These are phyloP conservation scores for Brevipalpus yothersi DNA, from an alignment of 1,140 invertebrate species.

Conservation along the genomic window DNA sequence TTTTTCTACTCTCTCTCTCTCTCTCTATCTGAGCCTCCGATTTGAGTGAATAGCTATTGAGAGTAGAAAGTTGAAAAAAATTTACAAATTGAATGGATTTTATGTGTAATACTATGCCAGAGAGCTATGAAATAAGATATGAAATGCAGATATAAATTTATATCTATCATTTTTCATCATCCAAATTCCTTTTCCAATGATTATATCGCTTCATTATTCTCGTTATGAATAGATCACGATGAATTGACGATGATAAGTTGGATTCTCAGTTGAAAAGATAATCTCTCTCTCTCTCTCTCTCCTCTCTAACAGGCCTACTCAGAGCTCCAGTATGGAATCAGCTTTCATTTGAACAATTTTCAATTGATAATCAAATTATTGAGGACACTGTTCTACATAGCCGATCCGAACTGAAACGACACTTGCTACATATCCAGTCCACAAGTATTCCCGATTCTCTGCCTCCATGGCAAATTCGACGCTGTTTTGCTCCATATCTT, in stretches of 20 bases:
- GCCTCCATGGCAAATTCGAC: constrained; percentile 29
- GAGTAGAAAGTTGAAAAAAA: neutral
- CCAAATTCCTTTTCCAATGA: too few relatives aligned
- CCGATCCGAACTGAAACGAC: constrained; percentile 21
- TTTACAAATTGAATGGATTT: neutral
- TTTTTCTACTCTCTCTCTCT: neutral
- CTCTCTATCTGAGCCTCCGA: neutral
- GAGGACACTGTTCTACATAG: constrained; percentile 17
- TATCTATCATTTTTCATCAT: too few relatives aligned
- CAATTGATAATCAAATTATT: constrained; percentile 28
- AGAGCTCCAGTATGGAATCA: constrained; percentile 1
- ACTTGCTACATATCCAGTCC: constrained; percentile 22
- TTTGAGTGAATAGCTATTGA: neutral
- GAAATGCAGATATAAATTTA: too few relatives aligned
- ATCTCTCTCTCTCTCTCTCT: neutral
- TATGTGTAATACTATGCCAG: too few relatives aligned
- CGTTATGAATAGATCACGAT: too few relatives aligned
- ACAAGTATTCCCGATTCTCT: constrained; percentile 20
- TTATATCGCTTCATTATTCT: too few relatives aligned
- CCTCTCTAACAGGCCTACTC: neutral
- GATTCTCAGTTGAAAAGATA: too few relatives aligned
- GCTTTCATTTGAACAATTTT: constrained; percentile 18
- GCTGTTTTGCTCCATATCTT: neutral
- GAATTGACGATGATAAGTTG: too few relatives aligned
- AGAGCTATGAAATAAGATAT: too few relatives aligned